Evolutionary conservation across 2,797 vertebrate species (phyloP), one percentile per base, ranked within the genome.

Genomic region (Fistularia commersonii): DNA sequence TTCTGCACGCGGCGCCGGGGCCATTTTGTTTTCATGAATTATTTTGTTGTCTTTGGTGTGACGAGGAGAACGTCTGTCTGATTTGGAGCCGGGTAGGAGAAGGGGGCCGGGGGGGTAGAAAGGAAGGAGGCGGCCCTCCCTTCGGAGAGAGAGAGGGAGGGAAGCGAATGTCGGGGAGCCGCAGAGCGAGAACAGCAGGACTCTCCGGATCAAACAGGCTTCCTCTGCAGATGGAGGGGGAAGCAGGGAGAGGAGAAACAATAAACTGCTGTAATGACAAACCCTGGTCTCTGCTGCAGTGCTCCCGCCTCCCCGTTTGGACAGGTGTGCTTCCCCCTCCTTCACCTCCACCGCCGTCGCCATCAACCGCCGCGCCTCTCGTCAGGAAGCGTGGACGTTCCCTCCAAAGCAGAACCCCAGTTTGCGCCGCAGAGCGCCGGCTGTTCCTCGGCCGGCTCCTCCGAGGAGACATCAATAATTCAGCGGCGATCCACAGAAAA

Each of bases 391-490:
- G 54, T 64, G 48, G 71, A 75, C 65, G 65, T 41, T 49, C 57
- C 63, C 46, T 63, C 55, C n/a, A n/a, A n/a, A n/a, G n/a, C n/a
- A n/a, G n/a, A n/a, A n/a, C n/a, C n/a, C n/a, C n/a, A n/a, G n/a
- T n/a, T n/a, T n/a, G n/a, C n/a, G n/a, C n/a, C n/a, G n/a, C n/a
- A n/a, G n/a, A n/a, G n/a, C n/a, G n/a, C n/a, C n/a, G n/a, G n/a
- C n/a, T n/a, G n/a, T n/a, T 66, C 54, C 72, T 79, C 71, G 47
- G 60, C 12, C 66, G 51, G 72, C 57, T 73, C 55, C 60, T 64
- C 61, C n/a, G 65, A 77, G 52, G 61, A 54, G 46, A 31, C 69
- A 79, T 84, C 63, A 87, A 86, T 86, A 77, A 85, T 88, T 86
- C 59, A 87, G 56, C 50, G 8, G 34, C 60, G 79, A 67, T 55